These are phyloP conservation scores for Caenorhabditis inopinata DNA, from an alignment of 1,140 invertebrate genomes.

Conservation along the genomic window DNA sequence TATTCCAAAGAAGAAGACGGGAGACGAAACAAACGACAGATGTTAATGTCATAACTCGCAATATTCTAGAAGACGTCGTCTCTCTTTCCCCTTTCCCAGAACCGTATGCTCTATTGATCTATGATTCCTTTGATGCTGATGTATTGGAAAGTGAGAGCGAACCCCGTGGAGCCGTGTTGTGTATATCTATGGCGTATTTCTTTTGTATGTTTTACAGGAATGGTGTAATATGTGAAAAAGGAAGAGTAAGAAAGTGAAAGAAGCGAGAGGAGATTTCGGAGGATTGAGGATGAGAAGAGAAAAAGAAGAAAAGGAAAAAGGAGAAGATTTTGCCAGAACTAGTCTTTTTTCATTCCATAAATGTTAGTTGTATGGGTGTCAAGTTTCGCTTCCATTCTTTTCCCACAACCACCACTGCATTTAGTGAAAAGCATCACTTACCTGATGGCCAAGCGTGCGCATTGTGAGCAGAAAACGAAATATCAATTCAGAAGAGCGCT, in stretches of 20 bases:
- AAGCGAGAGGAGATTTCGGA: neutral
- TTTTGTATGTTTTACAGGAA: conserved; percentile 32
- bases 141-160: neutral
- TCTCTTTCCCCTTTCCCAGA: neutral
- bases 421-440: conserved; percentile 33
- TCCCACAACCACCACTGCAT: neutral
- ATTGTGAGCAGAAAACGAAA: conserved; percentile 24
- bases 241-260: neutral
- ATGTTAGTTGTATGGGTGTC: conserved; percentile 13
- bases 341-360: conserved; percentile 21
- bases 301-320: neutral
- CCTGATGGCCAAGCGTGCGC: conserved; percentile 17
- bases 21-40: neutral
- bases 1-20: no score
- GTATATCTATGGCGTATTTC: neutral
- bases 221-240: conserved; percentile 6
- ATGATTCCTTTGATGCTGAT: conserved; percentile 20
- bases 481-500: conserved; percentile 10
- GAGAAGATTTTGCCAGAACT: neutral
- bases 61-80: neutral
- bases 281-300: neutral
- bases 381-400: conserved; percentile 24
- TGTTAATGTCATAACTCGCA: conserved; percentile 15
- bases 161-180: conserved; percentile 9
- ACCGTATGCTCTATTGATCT: conserved; percentile 30